A percentile compares a stretch with the other conserved stretches of the same genome.
Evolutionary conservation across 2,888 invertebrate genomes (phyloP).

Genomic region (Drosophila mayaguana): DNA sequence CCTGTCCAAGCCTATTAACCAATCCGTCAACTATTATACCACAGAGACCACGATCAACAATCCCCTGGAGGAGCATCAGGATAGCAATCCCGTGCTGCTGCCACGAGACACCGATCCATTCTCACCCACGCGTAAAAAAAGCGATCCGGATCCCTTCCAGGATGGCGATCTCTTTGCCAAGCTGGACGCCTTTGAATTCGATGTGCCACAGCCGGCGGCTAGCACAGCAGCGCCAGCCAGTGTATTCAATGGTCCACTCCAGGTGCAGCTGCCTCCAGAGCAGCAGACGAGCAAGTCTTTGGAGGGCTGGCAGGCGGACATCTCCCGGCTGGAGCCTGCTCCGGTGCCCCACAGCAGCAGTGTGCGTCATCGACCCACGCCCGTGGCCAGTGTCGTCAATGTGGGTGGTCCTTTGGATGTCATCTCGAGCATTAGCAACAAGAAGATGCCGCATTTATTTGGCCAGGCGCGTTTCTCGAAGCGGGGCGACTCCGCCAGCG

Average conservation of each 20-base stretch:
- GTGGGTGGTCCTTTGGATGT: constrained; percentile 83
- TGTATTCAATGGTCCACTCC: constrained; percentile 89
- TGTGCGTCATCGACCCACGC: constrained; percentile 74
- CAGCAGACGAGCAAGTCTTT: constrained; percentile 71
- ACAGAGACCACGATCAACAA: constrained; percentile 60
- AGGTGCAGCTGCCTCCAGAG: constrained; percentile 90
- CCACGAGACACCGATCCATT: constrained; percentile 85
- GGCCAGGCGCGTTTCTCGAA: constrained; percentile 85
- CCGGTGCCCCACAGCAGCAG: constrained; percentile 53
- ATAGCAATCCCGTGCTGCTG: constrained; percentile 83
- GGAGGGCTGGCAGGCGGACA: constrained; percentile 66
- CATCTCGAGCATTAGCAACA: constrained; percentile 85
- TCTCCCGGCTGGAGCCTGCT: constrained; percentile 65
- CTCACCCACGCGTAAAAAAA: constrained; percentile 85
- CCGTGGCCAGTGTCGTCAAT: constrained; percentile 53
- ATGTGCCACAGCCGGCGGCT: constrained; percentile 67
- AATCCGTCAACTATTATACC: constrained; percentile 78
- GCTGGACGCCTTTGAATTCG: constrained; percentile 85
- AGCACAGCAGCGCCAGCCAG: constrained; percentile 61
- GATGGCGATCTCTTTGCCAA: constrained; percentile 85
- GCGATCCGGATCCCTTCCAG: constrained; percentile 92
- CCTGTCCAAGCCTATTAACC: constrained; percentile 68
- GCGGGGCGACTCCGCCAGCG: constrained; percentile 65
- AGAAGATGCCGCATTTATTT: constrained; percentile 85
- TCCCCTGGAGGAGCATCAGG: constrained; percentile 59